Evolutionary conservation across 2,113 vertebrate genomes (phyloP).

Genomic region (Anser cygnoides): DNA sequence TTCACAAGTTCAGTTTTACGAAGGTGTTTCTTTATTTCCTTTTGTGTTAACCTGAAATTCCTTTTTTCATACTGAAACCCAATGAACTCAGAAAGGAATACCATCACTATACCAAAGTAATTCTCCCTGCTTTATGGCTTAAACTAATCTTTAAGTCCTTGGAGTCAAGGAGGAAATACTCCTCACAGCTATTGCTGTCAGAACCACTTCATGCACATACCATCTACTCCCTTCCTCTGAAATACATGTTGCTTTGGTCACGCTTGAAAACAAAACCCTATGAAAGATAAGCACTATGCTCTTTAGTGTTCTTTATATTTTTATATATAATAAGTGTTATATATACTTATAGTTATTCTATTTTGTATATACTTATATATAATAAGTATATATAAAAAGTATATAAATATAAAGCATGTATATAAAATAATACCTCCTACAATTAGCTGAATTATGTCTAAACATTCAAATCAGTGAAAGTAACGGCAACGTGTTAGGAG

Average conservation of each 20-base stretch:
- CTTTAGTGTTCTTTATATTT: background rate
- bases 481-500: background rate
- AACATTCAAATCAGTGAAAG: background rate
- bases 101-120: background rate
- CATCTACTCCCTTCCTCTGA: background rate
- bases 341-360: no score
- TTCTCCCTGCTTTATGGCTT: background rate
- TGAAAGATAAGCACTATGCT: background rate
- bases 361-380: no score
- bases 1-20: background rate
- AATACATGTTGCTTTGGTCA: background rate
- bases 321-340: background rate
- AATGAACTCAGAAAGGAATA: background rate
- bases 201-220: background rate
- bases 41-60: background rate
- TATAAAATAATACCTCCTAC: background rate
- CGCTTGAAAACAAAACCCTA: rapidly evolving
- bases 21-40: background rate
- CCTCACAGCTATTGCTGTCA: background rate
- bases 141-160: background rate
- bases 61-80: background rate
- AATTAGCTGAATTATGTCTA: background rate
- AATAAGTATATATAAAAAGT: background rate
- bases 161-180: background rate
- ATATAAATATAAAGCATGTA: background rate